These are phyloP conservation scores for Osmerus eperlanus DNA, from an alignment of 2,113 vertebrate species.

Conservation along the genomic window DNA sequence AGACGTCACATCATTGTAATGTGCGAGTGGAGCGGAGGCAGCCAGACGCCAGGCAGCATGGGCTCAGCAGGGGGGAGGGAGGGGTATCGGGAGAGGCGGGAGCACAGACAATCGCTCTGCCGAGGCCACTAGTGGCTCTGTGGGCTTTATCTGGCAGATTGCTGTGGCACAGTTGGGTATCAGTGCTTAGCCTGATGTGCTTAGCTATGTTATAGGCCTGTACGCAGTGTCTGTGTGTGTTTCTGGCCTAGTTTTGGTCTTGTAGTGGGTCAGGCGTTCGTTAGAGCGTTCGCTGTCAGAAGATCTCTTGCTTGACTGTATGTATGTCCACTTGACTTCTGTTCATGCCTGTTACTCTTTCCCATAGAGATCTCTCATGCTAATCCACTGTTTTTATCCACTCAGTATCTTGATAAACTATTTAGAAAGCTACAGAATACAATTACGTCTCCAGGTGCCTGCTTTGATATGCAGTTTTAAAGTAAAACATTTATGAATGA, in stretches of 20 bases:
- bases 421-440: too few relatives aligned
- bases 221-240: neutral
- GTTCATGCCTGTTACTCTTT: too few relatives aligned
- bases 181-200: neutral
- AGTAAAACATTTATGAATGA: too few relatives aligned
- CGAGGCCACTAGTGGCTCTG: conserved; percentile 7
- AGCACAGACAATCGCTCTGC: neutral
- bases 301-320: too few relatives aligned
- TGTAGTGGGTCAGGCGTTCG: neutral
- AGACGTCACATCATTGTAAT: conserved; percentile 32
- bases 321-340: too few relatives aligned
- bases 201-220: neutral
- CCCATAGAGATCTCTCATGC: too few relatives aligned
- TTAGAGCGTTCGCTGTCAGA: too few relatives aligned
- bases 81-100: conserved; percentile 5
- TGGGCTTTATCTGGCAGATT: conserved; percentile 12
- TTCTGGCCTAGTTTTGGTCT: neutral
- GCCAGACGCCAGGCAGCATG: conserved; percentile 35
- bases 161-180: conserved; percentile 10
- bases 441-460: too few relatives aligned
- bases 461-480: too few relatives aligned
- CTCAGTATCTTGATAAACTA: too few relatives aligned
- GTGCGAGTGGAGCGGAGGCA: neutral
- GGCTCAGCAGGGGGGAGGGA: conserved; percentile 24
- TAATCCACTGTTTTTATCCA: too few relatives aligned